Evolutionary conservation across 64 coral and sea anemone species (phyloP), one percentile per base, ranked within the genome.

Genomic region (Pocillopora damicornis): DNA sequence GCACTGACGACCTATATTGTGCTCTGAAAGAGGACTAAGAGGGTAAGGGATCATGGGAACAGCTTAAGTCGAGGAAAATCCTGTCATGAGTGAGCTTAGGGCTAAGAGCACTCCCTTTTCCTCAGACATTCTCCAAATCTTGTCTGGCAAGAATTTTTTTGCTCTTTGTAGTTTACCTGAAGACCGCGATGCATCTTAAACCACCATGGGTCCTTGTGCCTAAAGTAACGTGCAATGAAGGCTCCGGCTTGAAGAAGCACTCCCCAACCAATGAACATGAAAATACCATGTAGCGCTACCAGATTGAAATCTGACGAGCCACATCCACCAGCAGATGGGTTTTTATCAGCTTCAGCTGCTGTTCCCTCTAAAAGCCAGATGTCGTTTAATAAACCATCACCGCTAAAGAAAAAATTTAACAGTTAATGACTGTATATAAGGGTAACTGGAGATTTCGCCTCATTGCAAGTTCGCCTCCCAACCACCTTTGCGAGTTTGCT

Each of bases 221-320:
- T 77, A 22, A 95, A 99, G 64, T 99, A 99, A 36, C 97, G 90
- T 30, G 97, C 97, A 17, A 99, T 76, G 76, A 99, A 99, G 42
- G 90, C 93, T 9, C 97, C 97, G 11, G 86, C 79, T 45, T 99
- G 97, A 58, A 99, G 89, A 36, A 95, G 60, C 0, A 95, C 64
- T 5, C 97, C 97, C 97, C 97, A 99, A 1, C 97, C 97, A 88
- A 99, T 87, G 37, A 99, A 99, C 97, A 99, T 99, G 56, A 99
- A 95, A 58, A 99, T 92, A 20, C 93, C 97, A 86, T 99, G 97
- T 13, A 99, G 86, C 76, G 86, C 87, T 11, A 95, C 93, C 5
- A 95, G 88, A 78, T 86, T 99, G 57, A 99, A 95, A 42, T 90
- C 86, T 30, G 89, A 38, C 0, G 75, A 87, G 61, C 89, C 88